Conservation (phyloP, 2,888 invertebrate genomes). For the Volucella inanis region DNA sequence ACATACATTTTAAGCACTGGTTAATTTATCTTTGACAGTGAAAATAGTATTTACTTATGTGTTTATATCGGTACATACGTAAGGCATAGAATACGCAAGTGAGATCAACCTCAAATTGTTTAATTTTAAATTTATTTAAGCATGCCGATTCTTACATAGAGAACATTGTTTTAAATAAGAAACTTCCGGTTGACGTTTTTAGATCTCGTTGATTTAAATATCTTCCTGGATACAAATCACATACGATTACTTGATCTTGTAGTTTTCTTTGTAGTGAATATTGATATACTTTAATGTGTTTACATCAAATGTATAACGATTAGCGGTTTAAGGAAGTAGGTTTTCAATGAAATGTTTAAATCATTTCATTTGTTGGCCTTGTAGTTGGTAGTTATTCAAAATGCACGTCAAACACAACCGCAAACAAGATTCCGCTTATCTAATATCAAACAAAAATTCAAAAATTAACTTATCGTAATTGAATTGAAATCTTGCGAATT, state of each 20-base stretch:
- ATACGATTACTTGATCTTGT: neutral
- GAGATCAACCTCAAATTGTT: neutral
- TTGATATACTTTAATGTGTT: neutral
- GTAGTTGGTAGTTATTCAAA: constrained; percentile 35
- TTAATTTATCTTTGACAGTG: too few species aligned
- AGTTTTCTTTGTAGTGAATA: neutral
- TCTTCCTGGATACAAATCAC: neutral
- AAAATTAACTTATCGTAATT: neutral
- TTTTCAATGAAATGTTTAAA: constrained; percentile 35
- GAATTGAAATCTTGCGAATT: too few species aligned
- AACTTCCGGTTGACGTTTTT: constrained; percentile 22
- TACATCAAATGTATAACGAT: neutral
- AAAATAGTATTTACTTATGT: neutral
- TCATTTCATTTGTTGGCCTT: constrained; percentile 34
- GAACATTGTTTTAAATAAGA: constrained; percentile 1
- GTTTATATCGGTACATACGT: neutral
- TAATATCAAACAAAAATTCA: constrained; percentile 26
- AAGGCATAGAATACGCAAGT: neutral
- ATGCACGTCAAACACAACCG: constrained; percentile 45
- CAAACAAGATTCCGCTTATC: constrained; percentile 30
- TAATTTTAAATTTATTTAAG: neutral
- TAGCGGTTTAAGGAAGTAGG: constrained; percentile 32
- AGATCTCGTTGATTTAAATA: constrained; percentile 4
- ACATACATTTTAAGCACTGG: too few species aligned
- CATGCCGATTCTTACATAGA: neutral